Evolutionary conservation across 2,797 vertebrate genomes (phyloP), one percentile per base, ranked within the genome.

Genomic region (Poecilia velifera): DNA sequence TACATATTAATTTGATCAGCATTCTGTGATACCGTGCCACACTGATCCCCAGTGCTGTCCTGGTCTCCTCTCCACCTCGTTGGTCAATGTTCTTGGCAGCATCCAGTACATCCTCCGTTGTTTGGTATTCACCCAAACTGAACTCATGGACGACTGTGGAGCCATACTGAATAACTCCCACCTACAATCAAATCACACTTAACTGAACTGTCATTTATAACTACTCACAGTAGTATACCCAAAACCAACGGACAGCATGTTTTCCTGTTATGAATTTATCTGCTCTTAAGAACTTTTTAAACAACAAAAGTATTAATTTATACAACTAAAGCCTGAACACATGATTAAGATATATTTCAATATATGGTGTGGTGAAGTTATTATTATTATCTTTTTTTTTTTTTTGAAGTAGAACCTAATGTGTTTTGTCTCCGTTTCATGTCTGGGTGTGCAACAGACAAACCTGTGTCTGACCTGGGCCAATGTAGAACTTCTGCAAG

Each of bases 401-500:
- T 31, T 31, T 59, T 55, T 55, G 3, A n/a, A 55, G 53, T 55
- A 59, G n/a, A 59, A 62, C n/a, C 13, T 39, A 66, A 4, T 25
- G 16, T 1, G 5, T 41, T 43, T 41, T 20, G 18, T 5, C 34
- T 25, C 20, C 20, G 34, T 39, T 22, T 12, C 13, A 39, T 41
- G 39, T 43, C 41, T 45, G 22, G 4, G 10, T 45, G 64, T 68
- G 34, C 49, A 31, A 72, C 13, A 73, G n/a, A 53, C 95, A 84
- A 79, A 98, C 98, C 96, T 98, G 98, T 16, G 98, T 99, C 95
- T 99, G 98, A 47, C 97, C 97, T 0, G 97, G 97, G 43, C 97
- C 97, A 0, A 99, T 96, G 91, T 97, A 97, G 87, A 99, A 99
- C 92, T 98, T 99, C 62, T 98, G 96, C 78, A 99, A 93, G 90